Percentiles rank a stretch among this genome's conserved stretches.
Conservation (phyloP, 2,888 invertebrate species). For the Drosophila phalerata region DNA sequence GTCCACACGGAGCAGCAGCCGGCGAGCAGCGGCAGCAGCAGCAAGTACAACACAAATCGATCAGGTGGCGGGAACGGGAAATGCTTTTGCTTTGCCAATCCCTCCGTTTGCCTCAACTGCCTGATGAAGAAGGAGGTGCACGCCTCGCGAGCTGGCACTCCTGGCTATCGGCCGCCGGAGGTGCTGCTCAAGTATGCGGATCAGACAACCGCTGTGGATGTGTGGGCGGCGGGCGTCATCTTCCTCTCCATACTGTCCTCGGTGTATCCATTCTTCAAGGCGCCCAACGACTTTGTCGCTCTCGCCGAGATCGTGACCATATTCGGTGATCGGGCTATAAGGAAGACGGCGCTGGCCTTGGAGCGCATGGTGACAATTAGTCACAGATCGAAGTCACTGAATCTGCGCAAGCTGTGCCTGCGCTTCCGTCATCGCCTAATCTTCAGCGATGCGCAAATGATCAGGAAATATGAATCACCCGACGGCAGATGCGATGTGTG, state of each 20-base stretch:
- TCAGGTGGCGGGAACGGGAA: slow-evolving; percentile 64
- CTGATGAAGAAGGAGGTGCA: slow-evolving; percentile 88
- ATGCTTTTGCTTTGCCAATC: slow-evolving; percentile 90
- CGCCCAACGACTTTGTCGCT: slow-evolving; percentile 91
- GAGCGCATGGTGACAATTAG: slow-evolving; percentile 87
- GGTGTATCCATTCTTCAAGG: slow-evolving; percentile 94
- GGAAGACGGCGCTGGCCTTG: slow-evolving; percentile 89
- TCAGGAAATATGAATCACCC: slow-evolving; percentile 72
- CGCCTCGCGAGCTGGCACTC: slow-evolving; percentile 94
- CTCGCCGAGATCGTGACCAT: slow-evolving; percentile 93
- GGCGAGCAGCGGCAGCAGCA: slow-evolving; percentile 22
- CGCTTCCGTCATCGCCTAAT: slow-evolving; percentile 84
- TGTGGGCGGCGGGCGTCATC: slow-evolving; percentile 96
- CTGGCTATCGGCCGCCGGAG: slow-evolving; percentile 95
- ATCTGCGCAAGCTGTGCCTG: slow-evolving; percentile 86
- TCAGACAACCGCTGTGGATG: slow-evolving; percentile 94
- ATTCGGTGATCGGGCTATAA: slow-evolving; percentile 90
- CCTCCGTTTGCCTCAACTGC: slow-evolving; percentile 90
- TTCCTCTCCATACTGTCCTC: slow-evolving; percentile 91
- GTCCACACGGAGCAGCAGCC: slow-evolving; percentile 8
- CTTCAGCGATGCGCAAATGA: slow-evolving; percentile 78
- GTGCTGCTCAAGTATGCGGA: slow-evolving; percentile 91
- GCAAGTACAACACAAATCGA: slow-evolving; percentile 82
- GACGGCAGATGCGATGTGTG: slow-evolving; percentile 82
- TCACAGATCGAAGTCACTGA: slow-evolving; percentile 86